Evolutionary conservation across 2,888 invertebrate genomes (phyloP).

Genomic region (Tortricodes alternella): DNA sequence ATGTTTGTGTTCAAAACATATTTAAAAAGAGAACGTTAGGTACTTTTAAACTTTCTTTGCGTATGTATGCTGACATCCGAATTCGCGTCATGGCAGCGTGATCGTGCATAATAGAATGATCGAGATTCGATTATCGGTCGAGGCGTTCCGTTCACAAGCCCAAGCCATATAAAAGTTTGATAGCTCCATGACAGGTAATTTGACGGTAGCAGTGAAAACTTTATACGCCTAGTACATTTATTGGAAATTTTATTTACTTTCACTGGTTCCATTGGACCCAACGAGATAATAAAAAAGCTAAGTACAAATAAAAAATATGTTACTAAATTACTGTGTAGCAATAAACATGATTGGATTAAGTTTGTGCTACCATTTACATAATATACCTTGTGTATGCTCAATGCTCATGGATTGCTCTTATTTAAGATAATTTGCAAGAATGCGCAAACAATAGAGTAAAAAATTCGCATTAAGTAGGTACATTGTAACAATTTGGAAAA

Average conservation of each 20-base stretch:
- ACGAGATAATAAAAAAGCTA: neutral
- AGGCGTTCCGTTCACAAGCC: slow-evolving; percentile 5
- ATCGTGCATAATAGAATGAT: slow-evolving; percentile 9
- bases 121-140: slow-evolving; percentile 6
- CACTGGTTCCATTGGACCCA: neutral
- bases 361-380: neutral
- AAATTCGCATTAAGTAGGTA: no score
- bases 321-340: slow-evolving; percentile 12
- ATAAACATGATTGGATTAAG: slow-evolving; percentile 8
- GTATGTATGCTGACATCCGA: no score
- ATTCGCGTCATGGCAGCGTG: no score
- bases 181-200: slow-evolving; percentile 21
- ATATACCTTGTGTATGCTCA: no score
- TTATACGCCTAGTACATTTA: neutral
- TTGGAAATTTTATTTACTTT: slow-evolving; percentile 6
- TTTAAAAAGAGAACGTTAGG: no score
- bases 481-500: no score
- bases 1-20: no score
- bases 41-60: no score
- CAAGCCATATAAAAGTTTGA: slow-evolving; percentile 25
- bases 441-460: no score
- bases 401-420: no score
- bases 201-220: slow-evolving; percentile 13
- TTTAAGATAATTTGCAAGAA: no score
- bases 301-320: slow-evolving; percentile 17